These are phyloP conservation scores for Ceratosolen fusciceps DNA, from an alignment of 1,140 invertebrate species.

Conservation along the genomic window DNA sequence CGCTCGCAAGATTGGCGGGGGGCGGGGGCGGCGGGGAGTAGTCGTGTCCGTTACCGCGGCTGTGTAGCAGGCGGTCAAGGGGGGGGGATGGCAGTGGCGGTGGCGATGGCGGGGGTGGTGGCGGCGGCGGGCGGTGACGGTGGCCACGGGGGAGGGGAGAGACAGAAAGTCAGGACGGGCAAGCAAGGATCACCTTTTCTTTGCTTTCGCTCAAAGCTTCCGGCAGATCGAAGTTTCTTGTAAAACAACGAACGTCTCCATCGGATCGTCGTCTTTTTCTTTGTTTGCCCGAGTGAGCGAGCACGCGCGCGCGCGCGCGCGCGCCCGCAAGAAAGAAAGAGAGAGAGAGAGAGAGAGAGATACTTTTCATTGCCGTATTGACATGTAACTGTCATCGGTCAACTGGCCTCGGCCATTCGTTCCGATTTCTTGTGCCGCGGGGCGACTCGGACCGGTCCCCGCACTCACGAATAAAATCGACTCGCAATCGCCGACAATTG, in stretches of 20 bases:
- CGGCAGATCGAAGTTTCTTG: conserved; percentile 43
- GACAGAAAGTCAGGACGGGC: too few relatives aligned
- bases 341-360: conserved; percentile 34
- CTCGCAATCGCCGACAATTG: conserved; percentile 62
- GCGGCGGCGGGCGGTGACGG: too few relatives aligned
- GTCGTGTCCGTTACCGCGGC: too few relatives aligned
- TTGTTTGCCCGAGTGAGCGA: conserved; percentile 12
- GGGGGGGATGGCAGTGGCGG: too few relatives aligned
- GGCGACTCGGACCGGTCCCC: conserved; percentile 36
- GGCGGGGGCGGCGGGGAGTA: too few relatives aligned
- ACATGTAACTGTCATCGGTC: conserved; percentile 69
- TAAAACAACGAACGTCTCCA: conserved; percentile 44
- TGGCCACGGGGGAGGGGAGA: too few relatives aligned
- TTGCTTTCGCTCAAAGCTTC: conserved; percentile 41
- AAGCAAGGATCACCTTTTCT: conserved; percentile 12
- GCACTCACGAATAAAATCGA: conserved; percentile 55
- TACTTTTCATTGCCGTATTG: conserved; percentile 66
- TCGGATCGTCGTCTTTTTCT: conserved; percentile 16
- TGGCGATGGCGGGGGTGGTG: too few relatives aligned
- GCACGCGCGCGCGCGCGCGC: background rate
- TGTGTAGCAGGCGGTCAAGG: too few relatives aligned
- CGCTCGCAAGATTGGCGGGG: too few relatives aligned
- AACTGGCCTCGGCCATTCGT: conserved; percentile 53
- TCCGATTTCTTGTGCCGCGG: conserved; percentile 53
- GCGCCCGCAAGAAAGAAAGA: background rate